These are phyloP conservation scores for Tragelaphus eurycerus DNA, from an alignment of 2,797 vertebrate genomes.

Conservation along the genomic window DNA sequence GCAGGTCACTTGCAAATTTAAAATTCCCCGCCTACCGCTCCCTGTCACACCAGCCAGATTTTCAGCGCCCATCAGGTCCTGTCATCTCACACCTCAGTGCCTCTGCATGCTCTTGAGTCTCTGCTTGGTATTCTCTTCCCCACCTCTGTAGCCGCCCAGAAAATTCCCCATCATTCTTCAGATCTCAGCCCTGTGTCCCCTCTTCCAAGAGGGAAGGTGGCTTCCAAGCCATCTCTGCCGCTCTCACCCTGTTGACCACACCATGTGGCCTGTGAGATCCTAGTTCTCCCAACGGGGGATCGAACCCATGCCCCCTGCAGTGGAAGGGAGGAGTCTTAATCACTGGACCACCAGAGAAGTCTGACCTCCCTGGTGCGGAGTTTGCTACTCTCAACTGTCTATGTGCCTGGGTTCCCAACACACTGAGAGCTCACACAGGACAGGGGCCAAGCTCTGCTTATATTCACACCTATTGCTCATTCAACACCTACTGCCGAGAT, in stretches of 20 bases:
- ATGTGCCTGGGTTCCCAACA: background rate
- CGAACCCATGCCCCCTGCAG: background rate
- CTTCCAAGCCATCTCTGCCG: background rate
- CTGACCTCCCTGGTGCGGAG: background rate
- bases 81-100: background rate
- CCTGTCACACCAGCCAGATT: background rate
- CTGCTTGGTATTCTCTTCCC: background rate
- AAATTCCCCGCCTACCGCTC: background rate
- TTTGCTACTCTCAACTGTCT: background rate
- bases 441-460: background rate
- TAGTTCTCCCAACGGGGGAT: background rate
- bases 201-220: background rate
- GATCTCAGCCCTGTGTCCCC: fast-evolving
- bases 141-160: background rate
- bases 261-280: background rate
- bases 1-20: background rate
- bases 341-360: background rate
- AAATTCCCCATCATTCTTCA: background rate
- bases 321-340: background rate
- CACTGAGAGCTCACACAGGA: fast-evolving
- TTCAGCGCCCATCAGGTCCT: background rate
- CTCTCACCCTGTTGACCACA: background rate
- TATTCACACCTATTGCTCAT: background rate
- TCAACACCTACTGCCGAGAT: background rate
- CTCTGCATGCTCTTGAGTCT: background rate